Evolutionary conservation across 2,888 invertebrate species (phyloP).

Genomic region (Metopia argyrocephala): DNA sequence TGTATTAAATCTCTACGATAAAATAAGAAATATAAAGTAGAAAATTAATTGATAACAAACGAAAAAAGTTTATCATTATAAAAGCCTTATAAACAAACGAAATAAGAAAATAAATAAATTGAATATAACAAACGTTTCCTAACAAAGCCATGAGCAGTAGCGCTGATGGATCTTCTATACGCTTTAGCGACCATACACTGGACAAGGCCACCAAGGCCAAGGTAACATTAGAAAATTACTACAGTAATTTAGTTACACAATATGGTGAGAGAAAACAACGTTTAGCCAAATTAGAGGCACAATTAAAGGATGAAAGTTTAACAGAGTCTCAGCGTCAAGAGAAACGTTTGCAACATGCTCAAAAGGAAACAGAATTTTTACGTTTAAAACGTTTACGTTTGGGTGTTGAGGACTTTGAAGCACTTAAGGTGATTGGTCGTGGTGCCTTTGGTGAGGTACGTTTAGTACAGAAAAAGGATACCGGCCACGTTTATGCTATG

Average conservation of each 20-base stretch:
- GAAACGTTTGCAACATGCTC: conserved; percentile 93
- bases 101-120: conserved; percentile 12
- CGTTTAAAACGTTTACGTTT: conserved; percentile 96
- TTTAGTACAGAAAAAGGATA: conserved; percentile 99
- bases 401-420: conserved; percentile 98
- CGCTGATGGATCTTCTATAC: conserved; percentile 81
- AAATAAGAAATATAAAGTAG: conserved; percentile 5
- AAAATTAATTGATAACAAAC: conserved; percentile 35
- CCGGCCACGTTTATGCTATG: conserved; percentile 99
- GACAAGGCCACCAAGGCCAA: conserved; percentile 99
- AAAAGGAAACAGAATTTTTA: conserved; percentile 99
- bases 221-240: conserved; percentile 99
- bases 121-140: conserved; percentile 7
- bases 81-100: conserved; percentile 44
- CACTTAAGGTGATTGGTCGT: conserved; percentile 95
- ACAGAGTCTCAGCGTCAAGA: conserved; percentile 95
- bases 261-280: conserved; percentile 98
- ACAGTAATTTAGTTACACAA: conserved; percentile 98
- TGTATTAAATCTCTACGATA: background rate
- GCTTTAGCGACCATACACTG: conserved; percentile 97
- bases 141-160: conserved; percentile 67
- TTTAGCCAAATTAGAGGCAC: conserved; percentile 95
- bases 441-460: conserved; percentile 97
- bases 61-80: conserved; percentile 24
- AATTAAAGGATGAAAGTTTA: conserved; percentile 96